A percentile compares a stretch with the other conserved stretches of the same genome.
phyloP scores from a whole-genome alignment of 2,888 invertebrate genomes.

The Andrena hattorfiana region DNA sequence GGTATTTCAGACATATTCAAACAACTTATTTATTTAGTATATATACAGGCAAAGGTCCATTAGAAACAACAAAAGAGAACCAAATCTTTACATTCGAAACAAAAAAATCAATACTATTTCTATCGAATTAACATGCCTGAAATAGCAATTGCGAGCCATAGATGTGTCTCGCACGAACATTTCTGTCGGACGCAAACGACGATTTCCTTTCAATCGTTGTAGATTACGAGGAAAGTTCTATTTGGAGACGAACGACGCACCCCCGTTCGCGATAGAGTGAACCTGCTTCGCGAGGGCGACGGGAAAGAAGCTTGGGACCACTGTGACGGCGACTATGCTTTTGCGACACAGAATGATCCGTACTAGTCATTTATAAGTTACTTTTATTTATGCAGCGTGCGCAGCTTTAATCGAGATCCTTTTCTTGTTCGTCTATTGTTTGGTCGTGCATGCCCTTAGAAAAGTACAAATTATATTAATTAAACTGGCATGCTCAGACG shows the following conservation, averaged over 20 bases:
- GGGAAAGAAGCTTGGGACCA: conserved; percentile 32
- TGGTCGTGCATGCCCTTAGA: conserved; percentile 30
- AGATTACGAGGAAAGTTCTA: conserved; percentile 80
- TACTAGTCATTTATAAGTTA: conserved; percentile 79
- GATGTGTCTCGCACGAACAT: neutral
- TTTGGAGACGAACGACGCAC: conserved; percentile 76
- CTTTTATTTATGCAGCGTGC: conserved; percentile 66
- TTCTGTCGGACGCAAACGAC: neutral
- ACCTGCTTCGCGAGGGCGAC: conserved; percentile 6
- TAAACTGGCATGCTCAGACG: conserved; percentile 36
- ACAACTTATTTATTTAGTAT: too few species aligned
- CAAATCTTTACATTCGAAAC: too few species aligned
- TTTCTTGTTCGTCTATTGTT: conserved; percentile 8
- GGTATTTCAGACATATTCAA: too few species aligned
- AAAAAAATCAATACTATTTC: too few species aligned
- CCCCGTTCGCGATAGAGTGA: conserved; percentile 78
- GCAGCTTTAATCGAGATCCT: conserved; percentile 24
- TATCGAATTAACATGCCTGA: too few species aligned
- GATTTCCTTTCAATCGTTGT: conserved; percentile 21
- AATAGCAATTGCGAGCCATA: too few species aligned
- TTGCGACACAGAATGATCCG: conserved; percentile 70
- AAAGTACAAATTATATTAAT: conserved; percentile 69
- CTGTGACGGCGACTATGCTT: conserved; percentile 42
- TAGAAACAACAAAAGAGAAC: too few species aligned
- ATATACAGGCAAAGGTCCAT: too few species aligned